Evolutionary conservation across 2,113 vertebrate genomes (phyloP).

Genomic region (Ceyx melanurus): DNA sequence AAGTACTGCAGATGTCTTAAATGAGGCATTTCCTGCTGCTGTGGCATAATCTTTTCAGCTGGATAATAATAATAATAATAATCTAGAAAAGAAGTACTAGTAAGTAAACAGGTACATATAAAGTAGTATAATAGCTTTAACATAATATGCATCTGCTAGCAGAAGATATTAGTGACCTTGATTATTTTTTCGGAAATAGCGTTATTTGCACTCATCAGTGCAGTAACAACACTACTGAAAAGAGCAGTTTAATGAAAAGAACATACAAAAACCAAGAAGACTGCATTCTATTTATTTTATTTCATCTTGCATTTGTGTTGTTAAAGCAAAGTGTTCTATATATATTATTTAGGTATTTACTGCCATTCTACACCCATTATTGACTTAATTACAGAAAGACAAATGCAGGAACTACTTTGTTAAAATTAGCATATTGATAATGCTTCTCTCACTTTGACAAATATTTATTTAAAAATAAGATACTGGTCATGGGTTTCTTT

Average conservation of each 20-base stretch:
- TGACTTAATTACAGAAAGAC: conserved; percentile 45
- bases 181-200: background rate
- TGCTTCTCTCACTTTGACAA: conserved; percentile 27
- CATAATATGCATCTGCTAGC: background rate
- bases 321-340: conserved; percentile 52
- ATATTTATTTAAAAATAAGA: conserved; percentile 53
- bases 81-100: background rate
- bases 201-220: background rate
- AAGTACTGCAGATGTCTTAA: background rate
- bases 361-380: conserved; percentile 49
- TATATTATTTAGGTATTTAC: conserved; percentile 54
- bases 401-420: conserved; percentile 51
- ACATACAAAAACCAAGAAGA: conserved; percentile 1
- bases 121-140: background rate
- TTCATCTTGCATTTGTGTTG: conserved; percentile 46
- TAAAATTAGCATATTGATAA: conserved; percentile 35
- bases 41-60: background rate
- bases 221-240: background rate
- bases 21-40: background rate
- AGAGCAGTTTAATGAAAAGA: conserved; percentile 46
- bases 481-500: conserved; percentile 29
- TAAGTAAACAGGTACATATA: background rate
- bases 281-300: conserved; percentile 57
- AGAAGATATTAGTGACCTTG: background rate
- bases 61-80: background rate